Evolutionary conservation across 2,888 invertebrate species (phyloP).

Genomic region (Alloplasta piceator): DNA sequence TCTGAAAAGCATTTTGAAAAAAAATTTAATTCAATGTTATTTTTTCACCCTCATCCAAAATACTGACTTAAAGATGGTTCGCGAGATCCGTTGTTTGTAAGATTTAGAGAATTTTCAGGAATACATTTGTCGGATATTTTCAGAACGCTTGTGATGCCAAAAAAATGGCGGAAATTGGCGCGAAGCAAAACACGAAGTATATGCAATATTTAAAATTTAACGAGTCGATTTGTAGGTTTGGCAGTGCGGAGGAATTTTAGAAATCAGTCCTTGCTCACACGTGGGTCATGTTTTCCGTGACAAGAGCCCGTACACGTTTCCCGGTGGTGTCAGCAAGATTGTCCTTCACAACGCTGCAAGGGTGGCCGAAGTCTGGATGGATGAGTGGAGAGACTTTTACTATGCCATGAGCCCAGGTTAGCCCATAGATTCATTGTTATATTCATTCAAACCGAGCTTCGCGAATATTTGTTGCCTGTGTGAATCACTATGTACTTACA

Average conservation of each 20-base stretch:
- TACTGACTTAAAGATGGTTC: too few species aligned
- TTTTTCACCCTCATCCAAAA: too few species aligned
- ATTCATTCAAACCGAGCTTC: conserved; percentile 31
- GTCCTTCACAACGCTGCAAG: conserved; percentile 99
- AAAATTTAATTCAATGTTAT: too few species aligned
- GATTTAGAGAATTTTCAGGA: conserved; percentile 43
- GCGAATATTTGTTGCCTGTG: background rate
- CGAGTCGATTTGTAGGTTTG: conserved; percentile 89
- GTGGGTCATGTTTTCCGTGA: conserved; percentile 99
- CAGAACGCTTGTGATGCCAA: conserved; percentile 23
- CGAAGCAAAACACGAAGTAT: conserved; percentile 1
- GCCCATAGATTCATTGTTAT: conserved; percentile 79
- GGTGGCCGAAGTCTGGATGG: conserved; percentile 99
- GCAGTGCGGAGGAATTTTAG: conserved; percentile 98
- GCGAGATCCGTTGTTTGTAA: background rate
- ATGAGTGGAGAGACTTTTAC: conserved; percentile 99
- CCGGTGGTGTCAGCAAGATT: conserved; percentile 98
- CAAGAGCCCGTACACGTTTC: conserved; percentile 99
- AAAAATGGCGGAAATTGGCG: background rate
- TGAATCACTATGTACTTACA: too few species aligned
- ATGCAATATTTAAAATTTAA: conserved; percentile 61
- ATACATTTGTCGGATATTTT: conserved; percentile 22
- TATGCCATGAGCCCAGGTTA: conserved; percentile 99
- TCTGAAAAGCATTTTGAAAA: too few species aligned
- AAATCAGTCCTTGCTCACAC: conserved; percentile 97